Evolutionary conservation across 2,797 vertebrate species (phyloP).

Genomic region (Siniperca obscura): DNA sequence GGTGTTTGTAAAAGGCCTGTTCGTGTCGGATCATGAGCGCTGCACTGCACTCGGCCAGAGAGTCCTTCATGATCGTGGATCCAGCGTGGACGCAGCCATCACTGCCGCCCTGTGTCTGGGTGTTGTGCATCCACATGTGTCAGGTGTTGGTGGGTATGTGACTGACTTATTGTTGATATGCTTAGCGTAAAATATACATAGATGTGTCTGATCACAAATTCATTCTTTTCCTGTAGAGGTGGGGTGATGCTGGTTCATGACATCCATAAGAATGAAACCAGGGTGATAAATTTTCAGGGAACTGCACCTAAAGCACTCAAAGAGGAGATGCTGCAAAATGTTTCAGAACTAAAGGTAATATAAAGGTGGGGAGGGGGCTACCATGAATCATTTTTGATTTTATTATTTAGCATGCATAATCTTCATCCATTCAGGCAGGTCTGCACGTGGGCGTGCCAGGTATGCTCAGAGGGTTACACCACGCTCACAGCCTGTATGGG

Average conservation of each 20-base stretch:
- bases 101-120: conserved; percentile 86
- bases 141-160: conserved; percentile 92
- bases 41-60: conserved; percentile 86
- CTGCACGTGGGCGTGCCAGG: conserved; percentile 91
- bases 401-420: neutral
- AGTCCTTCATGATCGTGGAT: conserved; percentile 86
- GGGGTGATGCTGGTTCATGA: conserved; percentile 92
- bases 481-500: conserved; percentile 88
- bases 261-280: conserved; percentile 86
- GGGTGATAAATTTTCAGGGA: conserved; percentile 89
- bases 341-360: conserved; percentile 84
- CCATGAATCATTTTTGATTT: neutral
- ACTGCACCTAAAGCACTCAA: conserved; percentile 85
- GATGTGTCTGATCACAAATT: neutral
- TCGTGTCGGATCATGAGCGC: conserved; percentile 86
- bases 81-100: conserved; percentile 91
- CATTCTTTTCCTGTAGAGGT: conserved; percentile 80
- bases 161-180: neutral
- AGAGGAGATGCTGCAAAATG: conserved; percentile 81
- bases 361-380: too few relatives aligned
- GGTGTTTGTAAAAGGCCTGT: conserved; percentile 84
- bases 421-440: conserved; percentile 82
- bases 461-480: conserved; percentile 87
- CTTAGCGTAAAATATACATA: neutral
- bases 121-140: conserved; percentile 88